Evolutionary conservation across 2,797 vertebrate species (phyloP), one percentile per base, ranked within the genome.

Genomic region (Manis pentadactyla): DNA sequence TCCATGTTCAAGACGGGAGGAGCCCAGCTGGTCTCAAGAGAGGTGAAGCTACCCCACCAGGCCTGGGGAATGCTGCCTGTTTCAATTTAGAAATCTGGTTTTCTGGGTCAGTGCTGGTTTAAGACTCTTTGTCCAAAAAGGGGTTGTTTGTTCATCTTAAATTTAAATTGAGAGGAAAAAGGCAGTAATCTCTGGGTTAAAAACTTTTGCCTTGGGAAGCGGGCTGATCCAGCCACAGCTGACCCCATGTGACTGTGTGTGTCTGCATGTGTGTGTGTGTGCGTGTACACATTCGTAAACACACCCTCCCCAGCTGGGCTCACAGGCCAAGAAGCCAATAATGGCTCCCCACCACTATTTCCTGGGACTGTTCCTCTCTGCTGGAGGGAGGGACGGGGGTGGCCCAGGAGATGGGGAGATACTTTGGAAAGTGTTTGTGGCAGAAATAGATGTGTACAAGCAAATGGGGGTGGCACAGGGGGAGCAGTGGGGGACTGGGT

Each of bases 121-220:
- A 27, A 46, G 31, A 63, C 19, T 34, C 73, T 69, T 74, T 73
- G 69, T 55, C 29, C 46, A 27, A 27, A 66, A 66, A 55, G 18
- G 12, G 11, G 7, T n/a, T n/a, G 8, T 49, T 86, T 74, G 37
- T 69, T 90, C 25, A 34, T 85, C 73, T 81, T 77, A 61, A 61
- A 57, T 81, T 69, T 85, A 88, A 95, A 88, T 15, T 21, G 39
- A 68, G 27, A 82, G 23, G 57, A 53, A 71, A 75, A 75, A 53
- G 59, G 1, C 42, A 15, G 29, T 49, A 10, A 83, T 75, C 59
- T 87, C 75, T 79, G 53, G 49, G 73, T 88, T 81, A 71, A 42
- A 19, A 11, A 21, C 37, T 94, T 90, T 82, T 64, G 81, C 63
- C 31, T 92, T 15, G 13, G 61, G 88, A 85, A 83, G 37, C 37